Evolutionary conservation across 1,140 invertebrate species (phyloP), one percentile per base, ranked within the genome.

Genomic region (Geopemphigus sp.): DNA sequence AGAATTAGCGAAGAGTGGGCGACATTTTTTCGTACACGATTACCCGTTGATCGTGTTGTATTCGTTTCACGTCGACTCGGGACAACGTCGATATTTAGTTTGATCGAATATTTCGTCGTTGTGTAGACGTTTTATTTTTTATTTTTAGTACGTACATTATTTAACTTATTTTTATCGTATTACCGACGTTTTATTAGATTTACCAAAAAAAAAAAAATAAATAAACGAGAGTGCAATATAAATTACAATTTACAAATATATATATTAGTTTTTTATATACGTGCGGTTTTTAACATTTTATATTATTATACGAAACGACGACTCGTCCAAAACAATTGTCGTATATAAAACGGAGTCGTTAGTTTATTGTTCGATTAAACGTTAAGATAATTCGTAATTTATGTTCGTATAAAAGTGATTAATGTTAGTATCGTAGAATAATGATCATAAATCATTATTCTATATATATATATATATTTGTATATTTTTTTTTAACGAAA

Each of bases 171-270:
- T 19, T 39, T 64, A 64, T 39, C 32, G n/a, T 11, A 39, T 57
- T 56, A 57, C 54, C 29, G 56, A 32, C 12, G 56, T 56, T 32
- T 56, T 70, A 50, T 53, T 39, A 57, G 68, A 74, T 74, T 74
- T 39, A 74, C 72, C 72, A 39, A 74, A 74, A 74, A 57, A 57
- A 57, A 74, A 14, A 39, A 39, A 39, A 8, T 4, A 39, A 39
- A 39, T 4, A 39, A 4, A 39, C 32, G 8, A 39, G 26, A 74
- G 72, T 74, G 72, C 72, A 74, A 74, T 74, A 74, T 59, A 24
- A 22, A 68, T 47, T 47, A 29, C 32, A 17, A 17, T 57, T 24
- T 57, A 57, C 24, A 47, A 64, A n/a, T 32, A 64, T 32, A 39
- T 64, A 64, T 29, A 50, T 32, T 64, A 39, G 32, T 39, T 39